Percentiles rank a stretch among this genome's conserved stretches.
Evolutionary conservation across 2,888 invertebrate genomes (phyloP).

Genomic region (Unio pictorum): DNA sequence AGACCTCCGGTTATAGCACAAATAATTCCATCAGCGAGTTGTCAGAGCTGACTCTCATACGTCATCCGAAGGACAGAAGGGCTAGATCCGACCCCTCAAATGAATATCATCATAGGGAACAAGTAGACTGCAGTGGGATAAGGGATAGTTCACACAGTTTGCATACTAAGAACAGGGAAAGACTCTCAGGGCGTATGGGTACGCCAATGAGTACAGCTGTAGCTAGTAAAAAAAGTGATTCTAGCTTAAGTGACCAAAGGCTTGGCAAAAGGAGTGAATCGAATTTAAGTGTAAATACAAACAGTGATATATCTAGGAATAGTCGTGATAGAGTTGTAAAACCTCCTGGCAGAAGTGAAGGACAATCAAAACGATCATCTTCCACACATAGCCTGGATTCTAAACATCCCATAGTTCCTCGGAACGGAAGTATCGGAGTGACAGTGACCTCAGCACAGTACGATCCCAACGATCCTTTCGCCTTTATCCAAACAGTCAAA

Average conservation of each 20-base stretch:
- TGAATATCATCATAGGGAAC: background rate
- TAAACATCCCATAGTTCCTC: conserved; percentile 13
- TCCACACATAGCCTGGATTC: conserved; percentile 15
- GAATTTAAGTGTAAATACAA: conserved; percentile 22
- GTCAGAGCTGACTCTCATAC: conserved; percentile 30
- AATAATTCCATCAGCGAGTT: conserved; percentile 45
- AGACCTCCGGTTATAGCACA: conserved; percentile 45
- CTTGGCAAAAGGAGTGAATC: conserved; percentile 14
- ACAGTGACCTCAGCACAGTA: conserved; percentile 34
- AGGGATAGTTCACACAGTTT: conserved; percentile 7
- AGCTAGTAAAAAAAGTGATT: too few species aligned
- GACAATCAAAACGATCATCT: conserved; percentile 17
- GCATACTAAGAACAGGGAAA: background rate
- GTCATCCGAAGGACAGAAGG: conserved; percentile 4
- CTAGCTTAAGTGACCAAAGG: background rate
- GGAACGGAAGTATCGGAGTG: conserved; percentile 34
- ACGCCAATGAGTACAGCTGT: too few species aligned
- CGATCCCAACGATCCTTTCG: conserved; percentile 43
- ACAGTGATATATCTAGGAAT: conserved; percentile 25
- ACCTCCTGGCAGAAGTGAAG: conserved; percentile 6
- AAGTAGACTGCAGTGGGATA: conserved; percentile 1
- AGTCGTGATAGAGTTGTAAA: conserved; percentile 17
- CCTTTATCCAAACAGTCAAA: conserved; percentile 47
- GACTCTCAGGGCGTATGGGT: too few species aligned
- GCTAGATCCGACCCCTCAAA: background rate